Percentiles rank a stretch among this genome's conserved stretches.
phyloP scores from a whole-genome alignment of 2,888 invertebrate genomes.

The Euzophera pinguis region DNA sequence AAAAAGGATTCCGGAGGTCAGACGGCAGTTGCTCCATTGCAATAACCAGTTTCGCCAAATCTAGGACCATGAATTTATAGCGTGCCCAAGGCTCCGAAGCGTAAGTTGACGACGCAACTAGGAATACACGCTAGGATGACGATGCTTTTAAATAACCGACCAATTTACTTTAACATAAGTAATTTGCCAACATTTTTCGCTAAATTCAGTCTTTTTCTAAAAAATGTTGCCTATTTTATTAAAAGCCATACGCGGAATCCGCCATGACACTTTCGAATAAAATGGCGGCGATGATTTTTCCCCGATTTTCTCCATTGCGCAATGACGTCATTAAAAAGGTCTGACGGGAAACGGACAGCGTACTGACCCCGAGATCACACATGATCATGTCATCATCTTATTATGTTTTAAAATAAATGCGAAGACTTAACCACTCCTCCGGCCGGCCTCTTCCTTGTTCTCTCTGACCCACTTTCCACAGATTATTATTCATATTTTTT shows the following conservation, averaged over 20 bases:
- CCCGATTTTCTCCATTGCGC: constrained; percentile 41
- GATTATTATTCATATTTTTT: background rate
- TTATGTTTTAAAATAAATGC: background rate
- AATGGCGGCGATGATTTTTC: constrained; percentile 41
- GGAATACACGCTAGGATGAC: no score
- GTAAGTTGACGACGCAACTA: no score
- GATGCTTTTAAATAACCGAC: no score
- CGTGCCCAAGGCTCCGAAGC: no score
- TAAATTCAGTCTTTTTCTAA: background rate
- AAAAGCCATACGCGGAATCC: constrained; percentile 33
- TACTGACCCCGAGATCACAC: constrained; percentile 5
- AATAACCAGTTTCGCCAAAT: no score
- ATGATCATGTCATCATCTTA: background rate
- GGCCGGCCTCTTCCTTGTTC: constrained; percentile 4
- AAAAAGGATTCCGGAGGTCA: no score
- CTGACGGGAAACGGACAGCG: background rate
- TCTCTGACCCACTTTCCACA: background rate
- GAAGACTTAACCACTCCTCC: background rate
- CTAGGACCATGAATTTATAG: no score
- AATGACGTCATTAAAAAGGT: constrained; percentile 25
- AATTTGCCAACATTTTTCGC: background rate
- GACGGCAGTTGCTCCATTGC: no score
- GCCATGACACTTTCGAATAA: constrained; percentile 54
- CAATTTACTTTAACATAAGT: no score
- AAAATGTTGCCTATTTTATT: background rate